Evolutionary conservation across 2,797 vertebrate genomes (phyloP), one percentile per base, ranked within the genome.

Genomic region (Argyrosomus regius): DNA sequence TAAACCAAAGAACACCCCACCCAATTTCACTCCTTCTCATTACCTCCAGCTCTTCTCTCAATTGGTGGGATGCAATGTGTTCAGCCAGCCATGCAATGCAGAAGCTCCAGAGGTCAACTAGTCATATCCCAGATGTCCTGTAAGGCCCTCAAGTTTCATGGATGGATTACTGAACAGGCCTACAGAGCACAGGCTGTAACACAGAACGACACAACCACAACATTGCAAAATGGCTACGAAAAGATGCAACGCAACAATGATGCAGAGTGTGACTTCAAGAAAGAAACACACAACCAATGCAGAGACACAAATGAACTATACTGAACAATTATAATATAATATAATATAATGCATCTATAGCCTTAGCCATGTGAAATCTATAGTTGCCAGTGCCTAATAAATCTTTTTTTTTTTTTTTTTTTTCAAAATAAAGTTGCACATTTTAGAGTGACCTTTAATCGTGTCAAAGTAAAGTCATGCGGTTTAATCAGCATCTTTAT

Each of bases 101-200:
- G 49, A 62, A 69, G 61, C 54, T 69, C 56, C 57, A 75, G 77
- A 79, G 86, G 82, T 89, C 81, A 88, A 49, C 49, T 24, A 53
- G 64, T 50, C 68, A 62, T 68, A 68, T 79, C 64, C 79, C 66
- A 62, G 12, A 75, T 48, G 77, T 83, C 76, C 59, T 62, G 43
- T 57, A 46, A 59, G 64, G 63, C 12, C 31, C 28, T 57, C 6
- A n/a, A 18, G 53, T 24, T 43, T 54, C 31, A 56, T 45, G 45
- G 45, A 73, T 12, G 22, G 18, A 77, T 73, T 50, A 61, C 35
- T 68, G 7, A 50, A 56, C 0, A 2, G 56, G 59, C 10, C 41
- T 17, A 14, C 20, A 0, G 10, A 22, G 65, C 53, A 41, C n/a
- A 45, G 43, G 43, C 11, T 45, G 8, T 35, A 35, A 35, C 35